Evolutionary conservation across 1,140 invertebrate genomes (phyloP), one percentile per base, ranked within the genome.

Genomic region (Mesaphorura yosii): DNA sequence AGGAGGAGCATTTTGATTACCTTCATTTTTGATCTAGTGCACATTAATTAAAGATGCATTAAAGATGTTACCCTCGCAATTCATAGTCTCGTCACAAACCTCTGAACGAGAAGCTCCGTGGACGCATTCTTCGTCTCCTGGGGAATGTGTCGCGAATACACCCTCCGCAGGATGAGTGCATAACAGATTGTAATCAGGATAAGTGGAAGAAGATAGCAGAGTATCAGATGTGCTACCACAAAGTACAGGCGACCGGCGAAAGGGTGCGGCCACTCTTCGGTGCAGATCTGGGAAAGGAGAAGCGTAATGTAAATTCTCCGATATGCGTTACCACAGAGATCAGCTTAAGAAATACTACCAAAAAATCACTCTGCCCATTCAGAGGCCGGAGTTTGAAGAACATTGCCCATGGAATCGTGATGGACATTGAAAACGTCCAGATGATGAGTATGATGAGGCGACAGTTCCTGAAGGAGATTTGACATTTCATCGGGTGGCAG

Each of bases 1-100:
- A 87, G 85, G 0, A 94, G 81, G 51, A 98, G 72, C 93, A 98
- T 97, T 71, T 95, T 94, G 3, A 96, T 84, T 19, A 95, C 92
- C 67, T 92, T 91, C 1, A 78, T 83, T 72, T 91, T 92, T 12
- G 87, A n/a, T n/a, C n/a, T n/a, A n/a, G n/a, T n/a, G n/a, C n/a
- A n/a, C n/a, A n/a, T n/a, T n/a, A n/a, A n/a, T n/a, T n/a, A n/a
- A n/a, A n/a, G n/a, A n/a, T n/a, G n/a, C n/a, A n/a, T n/a, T n/a
- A n/a, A n/a, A n/a, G n/a, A n/a, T n/a, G n/a, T n/a, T n/a, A n/a
- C n/a, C n/a, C n/a, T n/a, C n/a, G n/a, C n/a, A n/a, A n/a, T n/a
- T n/a, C n/a, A n/a, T n/a, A n/a, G n/a, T n/a, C n/a, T n/a, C n/a
- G n/a, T n/a, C n/a, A n/a, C n/a, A n/a, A n/a, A n/a, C n/a, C n/a